Base-by-base conservation (phyloP, 2,797 vertebrate species). In the Gymnodraco acuticeps region DNA sequence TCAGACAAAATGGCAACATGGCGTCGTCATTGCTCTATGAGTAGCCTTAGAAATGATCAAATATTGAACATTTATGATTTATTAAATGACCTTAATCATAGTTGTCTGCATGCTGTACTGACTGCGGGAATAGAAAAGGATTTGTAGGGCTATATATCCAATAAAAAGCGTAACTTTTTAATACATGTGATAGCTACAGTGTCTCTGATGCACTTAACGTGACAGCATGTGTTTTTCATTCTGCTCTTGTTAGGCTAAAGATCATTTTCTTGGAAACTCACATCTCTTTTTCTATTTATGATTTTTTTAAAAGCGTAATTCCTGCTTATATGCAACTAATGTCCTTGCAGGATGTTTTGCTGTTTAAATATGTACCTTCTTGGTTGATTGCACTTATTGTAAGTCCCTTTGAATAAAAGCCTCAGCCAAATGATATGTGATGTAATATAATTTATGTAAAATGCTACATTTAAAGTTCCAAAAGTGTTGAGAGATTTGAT, bases 171-270 rank as follows among this genome's bases (percentile, higher is more conserved):
- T 13, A 12, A 16, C 27, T 19, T 41, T 14, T 79, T 59, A 69
- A 87, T 85, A 46, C 41, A 19, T 64, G 78, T 78, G 77, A 79
- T 46, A 41, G 64, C 53, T 41, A 3, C 14, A 2, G 8, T 10
- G 20, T 59, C 16, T 64, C 63, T 51, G 53, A 54, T 16, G 33
- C 33, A 38, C 6, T 38, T 67, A 19, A 70, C 55, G 45, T 33
- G 41, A 13, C 47, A 19, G 60, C 69, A 9, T 16, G 53, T 58
- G 11, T 63, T 53, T 52, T 12, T 16, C 15, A 2, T 27, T 58
- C 11, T 41, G 47, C 0, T 27, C 20, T 27, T 11, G 46, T 23
- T 59, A 12, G 46, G 55, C 58, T 46, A 33, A 17, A 1, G 2
- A 2, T 64, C 12, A 47, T 48, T 42, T 48, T 42, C 60, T 65